phyloP scores from a whole-genome alignment of 2,888 invertebrate genomes.

The Trilocha varians region DNA sequence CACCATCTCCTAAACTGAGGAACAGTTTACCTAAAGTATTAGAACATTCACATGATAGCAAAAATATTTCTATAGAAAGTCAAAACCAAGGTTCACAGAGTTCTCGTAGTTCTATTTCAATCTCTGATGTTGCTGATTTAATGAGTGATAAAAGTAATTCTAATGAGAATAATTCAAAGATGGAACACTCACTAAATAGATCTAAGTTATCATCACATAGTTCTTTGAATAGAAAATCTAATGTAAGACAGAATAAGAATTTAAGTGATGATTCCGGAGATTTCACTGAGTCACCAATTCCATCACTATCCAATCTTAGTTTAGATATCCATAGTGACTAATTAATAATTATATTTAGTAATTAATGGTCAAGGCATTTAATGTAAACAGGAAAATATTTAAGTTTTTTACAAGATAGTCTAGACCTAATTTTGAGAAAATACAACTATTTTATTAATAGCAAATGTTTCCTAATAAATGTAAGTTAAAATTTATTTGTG shows the following conservation, averaged over 20 bases:
- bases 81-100: slow-evolving; percentile 43
- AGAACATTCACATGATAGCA: slow-evolving; percentile 19
- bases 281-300: slow-evolving; percentile 57
- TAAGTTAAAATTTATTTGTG: neutral
- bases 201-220: slow-evolving; percentile 19
- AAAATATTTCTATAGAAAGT: slow-evolving; percentile 27
- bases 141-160: slow-evolving; percentile 52
- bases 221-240: slow-evolving; percentile 23
- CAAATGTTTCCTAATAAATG: neutral
- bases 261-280: slow-evolving; percentile 56
- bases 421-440: neutral
- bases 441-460: neutral
- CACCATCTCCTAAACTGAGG: slow-evolving; percentile 22
- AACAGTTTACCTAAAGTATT: slow-evolving; percentile 16
- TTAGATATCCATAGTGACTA: slow-evolving; percentile 62
- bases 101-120: slow-evolving; percentile 53
- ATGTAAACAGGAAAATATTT: neutral
- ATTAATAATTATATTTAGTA: slow-evolving; percentile 5
- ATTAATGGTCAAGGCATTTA: neutral
- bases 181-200: slow-evolving; percentile 23
- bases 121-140: slow-evolving; percentile 62
- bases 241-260: slow-evolving; percentile 25
- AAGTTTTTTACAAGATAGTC: neutral
- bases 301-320: slow-evolving; percentile 60
- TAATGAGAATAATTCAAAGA: slow-evolving; percentile 23